Evolutionary conservation across 2,797 vertebrate species (phyloP).

Genomic region (Cryptoblepharus egeriae): DNA sequence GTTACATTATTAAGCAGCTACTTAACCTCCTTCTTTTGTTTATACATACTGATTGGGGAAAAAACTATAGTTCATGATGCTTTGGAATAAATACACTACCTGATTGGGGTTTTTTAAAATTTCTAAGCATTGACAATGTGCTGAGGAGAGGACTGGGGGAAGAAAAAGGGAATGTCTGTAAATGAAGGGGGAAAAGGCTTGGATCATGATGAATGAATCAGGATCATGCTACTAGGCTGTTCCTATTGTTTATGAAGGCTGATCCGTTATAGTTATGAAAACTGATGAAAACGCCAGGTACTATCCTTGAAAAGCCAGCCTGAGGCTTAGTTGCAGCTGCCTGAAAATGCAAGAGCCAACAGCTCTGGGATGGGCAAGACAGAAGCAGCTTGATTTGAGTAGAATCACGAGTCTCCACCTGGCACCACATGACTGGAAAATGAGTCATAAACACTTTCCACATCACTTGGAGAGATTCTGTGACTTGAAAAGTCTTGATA

Average conservation of each 20-base stretch:
- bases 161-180: background rate
- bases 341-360: too few relatives aligned
- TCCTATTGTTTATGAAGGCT: background rate
- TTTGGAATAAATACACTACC: constrained; percentile 10
- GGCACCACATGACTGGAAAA: too few relatives aligned
- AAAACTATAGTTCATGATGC: accelerated
- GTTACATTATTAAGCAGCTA: constrained; percentile 25
- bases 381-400: too few relatives aligned
- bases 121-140: background rate
- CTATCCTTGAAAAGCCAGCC: too few relatives aligned
- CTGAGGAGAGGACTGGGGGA: background rate
- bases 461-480: too few relatives aligned
- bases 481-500: too few relatives aligned
- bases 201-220: background rate
- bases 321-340: too few relatives aligned
- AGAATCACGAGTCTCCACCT: too few relatives aligned
- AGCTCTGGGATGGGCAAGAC: too few relatives aligned
- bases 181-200: background rate
- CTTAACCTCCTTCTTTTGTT: constrained; percentile 14
- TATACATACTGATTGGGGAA: background rate
- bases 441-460: too few relatives aligned
- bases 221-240: accelerated
- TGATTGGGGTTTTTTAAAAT: background rate
- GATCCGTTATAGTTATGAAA: background rate
- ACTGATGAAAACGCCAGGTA: too few relatives aligned